These are phyloP conservation scores for Scartelaos histophorus DNA, from an alignment of 2,113 vertebrate species.

Conservation along the genomic window DNA sequence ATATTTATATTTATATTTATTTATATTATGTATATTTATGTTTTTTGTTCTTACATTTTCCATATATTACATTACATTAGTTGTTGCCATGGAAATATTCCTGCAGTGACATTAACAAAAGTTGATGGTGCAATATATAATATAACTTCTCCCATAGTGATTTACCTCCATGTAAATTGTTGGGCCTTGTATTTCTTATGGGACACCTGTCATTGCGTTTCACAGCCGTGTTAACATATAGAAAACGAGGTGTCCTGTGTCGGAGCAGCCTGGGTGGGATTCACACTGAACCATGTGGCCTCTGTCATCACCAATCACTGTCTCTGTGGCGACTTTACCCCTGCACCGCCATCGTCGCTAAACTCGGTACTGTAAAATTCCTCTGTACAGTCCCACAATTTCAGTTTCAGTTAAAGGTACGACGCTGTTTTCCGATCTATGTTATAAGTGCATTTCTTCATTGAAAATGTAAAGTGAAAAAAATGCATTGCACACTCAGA, in stretches of 20 bases:
- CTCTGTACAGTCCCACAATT: too few species aligned
- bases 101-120: background rate
- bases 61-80: background rate
- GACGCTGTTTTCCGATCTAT: too few species aligned
- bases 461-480: too few species aligned
- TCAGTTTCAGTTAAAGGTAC: too few species aligned
- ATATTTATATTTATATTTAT: too few species aligned
- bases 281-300: background rate
- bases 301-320: constrained; percentile 5
- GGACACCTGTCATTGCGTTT: background rate
- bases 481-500: too few species aligned
- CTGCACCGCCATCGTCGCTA: background rate
- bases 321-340: background rate
- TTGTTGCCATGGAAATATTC: background rate
- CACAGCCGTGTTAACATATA: background rate
- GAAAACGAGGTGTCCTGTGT: background rate
- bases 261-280: constrained; percentile 6
- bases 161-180: background rate
- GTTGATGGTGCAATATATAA: background rate
- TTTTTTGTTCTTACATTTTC: background rate
- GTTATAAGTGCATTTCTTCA: too few species aligned
- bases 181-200: background rate
- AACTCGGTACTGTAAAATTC: too few species aligned
- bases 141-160: background rate
- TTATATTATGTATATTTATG: too few species aligned